Conservation (phyloP, 2,888 invertebrate species). For the Caenorhabditis becei region DNA sequence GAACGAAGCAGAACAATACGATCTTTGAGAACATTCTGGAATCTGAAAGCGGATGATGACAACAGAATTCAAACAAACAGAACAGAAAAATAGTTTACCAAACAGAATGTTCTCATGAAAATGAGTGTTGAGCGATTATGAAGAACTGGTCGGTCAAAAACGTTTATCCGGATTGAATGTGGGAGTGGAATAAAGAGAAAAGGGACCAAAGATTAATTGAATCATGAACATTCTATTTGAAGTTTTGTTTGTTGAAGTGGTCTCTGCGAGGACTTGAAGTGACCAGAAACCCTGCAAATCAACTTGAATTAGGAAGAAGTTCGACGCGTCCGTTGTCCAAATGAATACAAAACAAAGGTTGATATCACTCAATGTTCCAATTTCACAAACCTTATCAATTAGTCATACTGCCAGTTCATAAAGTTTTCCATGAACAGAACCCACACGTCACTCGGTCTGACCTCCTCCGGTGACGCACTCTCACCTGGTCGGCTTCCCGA, state of each 20-base stretch:
- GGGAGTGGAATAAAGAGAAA: not conserved
- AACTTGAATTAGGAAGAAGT: too few relatives aligned
- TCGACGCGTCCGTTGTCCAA: too few relatives aligned
- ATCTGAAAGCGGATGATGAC: not conserved
- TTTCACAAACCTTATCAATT: too few relatives aligned
- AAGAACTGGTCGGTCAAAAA: not conserved
- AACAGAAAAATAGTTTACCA: not conserved
- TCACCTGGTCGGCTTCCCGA: not conserved
- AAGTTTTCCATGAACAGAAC: too few relatives aligned
- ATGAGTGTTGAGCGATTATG: not conserved
- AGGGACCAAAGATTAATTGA: not conserved
- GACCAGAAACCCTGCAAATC: too few relatives aligned
- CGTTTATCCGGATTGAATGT: not conserved
- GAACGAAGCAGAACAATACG: conserved; percentile 16
- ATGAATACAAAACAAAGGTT: too few relatives aligned
- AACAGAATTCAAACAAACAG: not conserved
- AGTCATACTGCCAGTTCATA: too few relatives aligned
- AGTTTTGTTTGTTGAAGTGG: too few relatives aligned
- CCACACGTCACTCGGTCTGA: not conserved
- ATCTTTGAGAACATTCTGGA: conserved; percentile 18
- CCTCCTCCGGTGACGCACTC: not conserved
- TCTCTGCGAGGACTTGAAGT: too few relatives aligned
- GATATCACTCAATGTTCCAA: too few relatives aligned
- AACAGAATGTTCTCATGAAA: not conserved
- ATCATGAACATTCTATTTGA: not conserved